Evolutionary conservation across 1,140 invertebrate genomes (phyloP).

Genomic region (Drosophila navojoa): DNA sequence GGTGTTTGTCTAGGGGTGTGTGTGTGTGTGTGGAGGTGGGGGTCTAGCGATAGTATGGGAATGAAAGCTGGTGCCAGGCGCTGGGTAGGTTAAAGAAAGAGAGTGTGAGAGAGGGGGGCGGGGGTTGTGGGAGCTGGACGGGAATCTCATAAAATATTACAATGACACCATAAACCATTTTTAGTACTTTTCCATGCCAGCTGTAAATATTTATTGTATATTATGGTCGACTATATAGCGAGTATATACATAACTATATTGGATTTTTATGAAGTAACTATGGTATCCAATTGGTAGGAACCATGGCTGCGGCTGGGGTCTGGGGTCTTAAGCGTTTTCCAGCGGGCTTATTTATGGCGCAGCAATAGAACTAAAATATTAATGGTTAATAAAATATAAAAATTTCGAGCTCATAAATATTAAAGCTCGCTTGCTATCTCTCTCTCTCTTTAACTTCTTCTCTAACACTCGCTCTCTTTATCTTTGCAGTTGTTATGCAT

Average conservation of each 20-base stretch:
- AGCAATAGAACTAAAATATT: constrained; percentile 59
- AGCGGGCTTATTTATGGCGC: constrained; percentile 65
- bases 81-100: constrained; percentile 14
- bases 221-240: constrained; percentile 18
- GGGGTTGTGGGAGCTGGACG: neutral
- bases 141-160: constrained; percentile 76
- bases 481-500: constrained; percentile 95
- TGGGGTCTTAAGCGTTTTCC: constrained; percentile 58
- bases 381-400: constrained; percentile 73
- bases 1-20: constrained; percentile 24
- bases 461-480: constrained; percentile 1
- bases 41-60: constrained; percentile 23
- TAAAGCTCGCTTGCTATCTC: constrained; percentile 29
- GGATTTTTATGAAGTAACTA: constrained; percentile 81
- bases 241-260: constrained; percentile 53
- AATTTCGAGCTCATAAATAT: constrained; percentile 49
- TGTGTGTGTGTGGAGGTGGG: constrained; percentile 25
- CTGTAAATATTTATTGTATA: constrained; percentile 79
- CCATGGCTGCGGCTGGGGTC: neutral
- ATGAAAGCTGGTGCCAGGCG: constrained; percentile 52
- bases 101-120: no score
- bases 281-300: constrained; percentile 46
- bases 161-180: constrained; percentile 83
- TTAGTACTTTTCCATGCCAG: constrained; percentile 75
- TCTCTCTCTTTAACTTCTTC: constrained; percentile 2